Evolutionary conservation across 2,113 vertebrate genomes (phyloP), one percentile per base, ranked within the genome.

Genomic region (Apaloderma vittatum): DNA sequence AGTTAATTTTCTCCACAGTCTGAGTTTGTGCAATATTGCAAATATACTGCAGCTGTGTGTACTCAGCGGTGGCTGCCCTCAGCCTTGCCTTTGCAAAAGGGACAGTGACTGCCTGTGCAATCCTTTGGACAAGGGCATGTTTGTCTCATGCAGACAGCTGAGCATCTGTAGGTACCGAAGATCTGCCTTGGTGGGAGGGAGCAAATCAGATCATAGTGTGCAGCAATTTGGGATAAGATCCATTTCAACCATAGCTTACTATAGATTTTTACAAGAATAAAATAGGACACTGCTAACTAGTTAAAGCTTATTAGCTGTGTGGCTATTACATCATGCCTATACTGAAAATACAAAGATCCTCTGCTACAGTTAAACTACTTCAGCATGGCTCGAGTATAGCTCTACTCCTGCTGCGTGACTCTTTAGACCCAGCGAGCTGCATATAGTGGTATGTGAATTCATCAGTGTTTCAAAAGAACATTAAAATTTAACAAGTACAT

Each of bases 401-500:
- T 81, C 55, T 68, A 3, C 15, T 73, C 46, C 54, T 11, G 24
- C 63, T 22, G 57, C 43, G 89, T 75, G 89, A 81, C 57, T 86
- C 82, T 79, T 76, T 74, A 79, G 76, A 78, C 73, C 34, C 27
- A 43, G 91, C 62, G 84, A 76, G 43, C 54, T 62, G 77, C 66
- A 59, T 20, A 51, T 1, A 78, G 93, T 22, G 36, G n/a, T 80
- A 92, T 75, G 81, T 76, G 77, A 94, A 94, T 89, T 91, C 88
- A 93, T 81, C 94, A 78, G 87, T 75, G 82, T 82, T 97, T 91
- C 90, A 96, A 82, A 94, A 95, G 95, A 91, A 55, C 94, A 96
- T 93, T 92, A 97, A 97, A 93, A 89, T 94, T 96, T 97, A 94
- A 96, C 92, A 97, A 92, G 88, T 89, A 86, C 76, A 78, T 94